Conservation (phyloP, 2,797 vertebrate species). For the Oreochromis grahami region DNA sequence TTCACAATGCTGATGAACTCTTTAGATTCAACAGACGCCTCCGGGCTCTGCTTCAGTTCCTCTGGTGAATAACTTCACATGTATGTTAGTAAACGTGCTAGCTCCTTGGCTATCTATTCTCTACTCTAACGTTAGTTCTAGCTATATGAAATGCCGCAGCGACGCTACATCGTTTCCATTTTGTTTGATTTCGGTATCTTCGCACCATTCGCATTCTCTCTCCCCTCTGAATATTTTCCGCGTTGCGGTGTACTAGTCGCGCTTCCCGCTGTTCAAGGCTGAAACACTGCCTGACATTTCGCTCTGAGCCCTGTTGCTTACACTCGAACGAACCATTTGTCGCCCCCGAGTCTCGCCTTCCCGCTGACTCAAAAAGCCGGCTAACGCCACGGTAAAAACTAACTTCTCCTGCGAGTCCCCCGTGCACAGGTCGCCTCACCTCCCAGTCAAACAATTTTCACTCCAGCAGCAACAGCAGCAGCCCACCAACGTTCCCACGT, state of each 20-base stretch:
- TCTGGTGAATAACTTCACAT: slow-evolving; percentile 72
- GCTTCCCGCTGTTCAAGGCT: slow-evolving; percentile 43
- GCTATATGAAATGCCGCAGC: slow-evolving; percentile 67
- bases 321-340: slow-evolving; percentile 42
- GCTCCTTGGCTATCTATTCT: slow-evolving; percentile 70
- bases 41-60: slow-evolving; percentile 56
- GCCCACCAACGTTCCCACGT: slow-evolving; percentile 60
- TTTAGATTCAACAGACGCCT: slow-evolving; percentile 43
- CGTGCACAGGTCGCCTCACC: slow-evolving; percentile 35
- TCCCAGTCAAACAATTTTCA: slow-evolving; percentile 71
- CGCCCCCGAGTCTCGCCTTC: slow-evolving; percentile 4
- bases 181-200: slow-evolving; percentile 63
- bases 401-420: slow-evolving; percentile 30
- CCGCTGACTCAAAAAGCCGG: slow-evolving; percentile 20
- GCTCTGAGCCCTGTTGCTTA: slow-evolving; percentile 78
- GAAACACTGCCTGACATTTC: slow-evolving; percentile 63
- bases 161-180: slow-evolving; percentile 78
- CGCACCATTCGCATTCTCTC: slow-evolving; percentile 77
- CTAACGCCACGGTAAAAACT: slow-evolving; percentile 20
- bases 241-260: slow-evolving; percentile 67
- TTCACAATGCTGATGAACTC: slow-evolving; percentile 43
- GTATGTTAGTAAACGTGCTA: slow-evolving; percentile 65
- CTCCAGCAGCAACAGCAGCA: slow-evolving; percentile 32
- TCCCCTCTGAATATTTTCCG: slow-evolving; percentile 58
- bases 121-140: slow-evolving; percentile 68